phyloP scores from a whole-genome alignment of 1,140 invertebrate species.

The Zaprionus taronus region DNA sequence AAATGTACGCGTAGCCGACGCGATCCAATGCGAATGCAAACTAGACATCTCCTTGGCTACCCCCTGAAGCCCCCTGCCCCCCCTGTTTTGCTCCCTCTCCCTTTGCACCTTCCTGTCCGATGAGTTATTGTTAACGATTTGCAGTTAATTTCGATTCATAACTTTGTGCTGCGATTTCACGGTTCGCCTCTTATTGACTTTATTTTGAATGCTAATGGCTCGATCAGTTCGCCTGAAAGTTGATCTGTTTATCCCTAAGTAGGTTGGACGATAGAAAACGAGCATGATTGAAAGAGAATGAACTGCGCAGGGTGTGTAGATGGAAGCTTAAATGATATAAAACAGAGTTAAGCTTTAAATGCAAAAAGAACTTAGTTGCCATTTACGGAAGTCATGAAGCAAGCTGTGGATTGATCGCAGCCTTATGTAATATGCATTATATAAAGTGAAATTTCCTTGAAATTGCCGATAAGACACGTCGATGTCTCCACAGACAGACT shows the following conservation, averaged over 20 bases:
- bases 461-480: too few relatives aligned
- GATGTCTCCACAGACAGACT: too few relatives aligned
- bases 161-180: slow-evolving; percentile 58
- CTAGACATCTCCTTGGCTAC: slow-evolving; percentile 18
- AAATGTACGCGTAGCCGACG: slow-evolving; percentile 53
- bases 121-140: slow-evolving; percentile 81
- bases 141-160: slow-evolving; percentile 68
- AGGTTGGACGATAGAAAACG: neutral
- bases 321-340: neutral
- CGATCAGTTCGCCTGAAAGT: slow-evolving; percentile 53
- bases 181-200: slow-evolving; percentile 64
- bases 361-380: too few relatives aligned
- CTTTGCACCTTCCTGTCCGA: slow-evolving; percentile 13
- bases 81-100: neutral
- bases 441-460: too few relatives aligned
- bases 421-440: too few relatives aligned
- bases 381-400: too few relatives aligned
- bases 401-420: too few relatives aligned
- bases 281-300: neutral
- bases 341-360: too few relatives aligned
- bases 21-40: slow-evolving; percentile 53
- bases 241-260: slow-evolving; percentile 17
- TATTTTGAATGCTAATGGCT: slow-evolving; percentile 71
- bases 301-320: neutral
- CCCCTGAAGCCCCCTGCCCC: neutral